Base-by-base conservation (phyloP, 2,113 vertebrate genomes). In the Brachyhypopomus gauderio region DNA sequence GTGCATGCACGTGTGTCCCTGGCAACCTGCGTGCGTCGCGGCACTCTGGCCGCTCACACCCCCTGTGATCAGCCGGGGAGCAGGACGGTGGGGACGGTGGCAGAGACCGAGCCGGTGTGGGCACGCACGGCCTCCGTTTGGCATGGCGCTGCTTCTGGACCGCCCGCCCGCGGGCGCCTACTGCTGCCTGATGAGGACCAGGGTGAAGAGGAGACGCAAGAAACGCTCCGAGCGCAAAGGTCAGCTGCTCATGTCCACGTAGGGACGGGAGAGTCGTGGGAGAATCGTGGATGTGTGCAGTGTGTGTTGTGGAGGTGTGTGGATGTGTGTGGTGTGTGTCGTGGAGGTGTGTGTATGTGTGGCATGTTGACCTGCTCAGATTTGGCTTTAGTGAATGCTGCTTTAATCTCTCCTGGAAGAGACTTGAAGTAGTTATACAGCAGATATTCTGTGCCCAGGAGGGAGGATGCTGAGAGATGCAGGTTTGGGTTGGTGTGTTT, bases 171-270 rank as follows among this genome's bases (percentile, higher is more conserved):
- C 82, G 89, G 93, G 92, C 77, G 89, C 89, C 79, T 90, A 90
- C 72, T 91, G 92, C 86, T 89, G 93, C 80, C 20, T 81, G 7
- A 82, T 90, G 81, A 85, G 83, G 27, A 91, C 69, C 82, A 90
- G 82, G 75, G 91, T 88, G 80, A 96, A 92, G 84, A 89, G 94
- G 88, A 93, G 95, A 85, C 93, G 94, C 86, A 94, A 86, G 85
- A 96, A 93, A 75, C 88, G 91, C 70, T 95, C 92, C 0, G 91
- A 95, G 78, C 92, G 89, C 81, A 96, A 91, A 95, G 96, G 96
- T 96, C 81, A 94, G 91, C 80, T 55, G 36, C 62, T 9, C 5
- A 3, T 48, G 63, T 62, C 9, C 22, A 45, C 62, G n/a, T 41
- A 3, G 45, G 12, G 45, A 11, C 45, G 12, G 0, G 12, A 14